A percentile compares a stretch with the other conserved stretches of the same genome.
Evolutionary conservation across 2,113 vertebrate genomes (phyloP).

Genomic region (Planiliza haematocheilus): DNA sequence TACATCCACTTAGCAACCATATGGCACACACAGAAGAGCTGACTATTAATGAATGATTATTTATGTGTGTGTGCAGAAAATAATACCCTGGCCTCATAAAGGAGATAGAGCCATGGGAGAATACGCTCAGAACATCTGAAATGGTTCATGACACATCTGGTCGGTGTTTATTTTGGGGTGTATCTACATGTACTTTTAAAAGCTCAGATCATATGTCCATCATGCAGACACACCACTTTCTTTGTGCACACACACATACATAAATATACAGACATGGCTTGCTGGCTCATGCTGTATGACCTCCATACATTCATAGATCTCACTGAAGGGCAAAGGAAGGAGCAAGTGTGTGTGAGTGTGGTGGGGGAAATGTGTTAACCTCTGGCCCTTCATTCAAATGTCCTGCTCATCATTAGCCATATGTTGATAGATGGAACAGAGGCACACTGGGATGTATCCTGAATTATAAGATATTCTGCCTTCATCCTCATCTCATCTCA

Average conservation of each 20-base stretch:
- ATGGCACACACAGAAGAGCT: conserved; percentile 13
- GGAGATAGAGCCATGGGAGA: conserved; percentile 17
- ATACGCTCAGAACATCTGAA: background rate
- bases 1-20: conserved; percentile 32
- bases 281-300: too few relatives aligned
- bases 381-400: background rate
- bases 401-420: conserved; percentile 20
- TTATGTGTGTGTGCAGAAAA: conserved; percentile 3
- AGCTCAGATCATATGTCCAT: conserved; percentile 17
- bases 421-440: background rate
- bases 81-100: conserved; percentile 12
- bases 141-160: conserved; percentile 20
- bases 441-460: too few relatives aligned
- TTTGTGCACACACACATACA: conserved; percentile 11
- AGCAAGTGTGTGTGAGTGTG: too few relatives aligned
- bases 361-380: too few relatives aligned
- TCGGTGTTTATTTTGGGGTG: conserved; percentile 24
- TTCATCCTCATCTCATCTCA: too few relatives aligned
- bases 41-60: conserved; percentile 3
- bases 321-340: too few relatives aligned
- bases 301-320: too few relatives aligned
- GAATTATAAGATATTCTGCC: too few relatives aligned
- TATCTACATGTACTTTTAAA: conserved; percentile 16
- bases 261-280: too few relatives aligned
- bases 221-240: conserved; percentile 1